phyloP scores from a whole-genome alignment of 2,113 vertebrate genomes.

The Python bivittatus region DNA sequence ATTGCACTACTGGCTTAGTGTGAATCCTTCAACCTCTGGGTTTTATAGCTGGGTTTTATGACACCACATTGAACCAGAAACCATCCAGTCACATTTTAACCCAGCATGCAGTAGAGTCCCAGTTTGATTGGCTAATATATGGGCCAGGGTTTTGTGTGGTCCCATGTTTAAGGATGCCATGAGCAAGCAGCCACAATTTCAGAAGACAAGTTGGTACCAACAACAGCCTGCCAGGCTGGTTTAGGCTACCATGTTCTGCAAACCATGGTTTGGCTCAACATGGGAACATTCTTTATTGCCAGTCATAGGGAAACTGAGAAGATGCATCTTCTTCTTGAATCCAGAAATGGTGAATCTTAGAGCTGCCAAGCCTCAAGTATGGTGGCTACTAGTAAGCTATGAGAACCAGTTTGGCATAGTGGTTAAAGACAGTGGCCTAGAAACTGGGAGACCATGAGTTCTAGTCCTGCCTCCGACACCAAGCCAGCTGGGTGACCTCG shows the following conservation, averaged over 20 bases:
- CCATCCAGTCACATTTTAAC: background rate
- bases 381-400: too few relatives aligned
- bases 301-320: too few relatives aligned
- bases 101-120: background rate
- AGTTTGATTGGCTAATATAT: background rate
- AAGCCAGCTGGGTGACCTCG: too few relatives aligned
- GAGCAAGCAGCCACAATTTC: too few relatives aligned
- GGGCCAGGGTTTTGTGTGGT: background rate
- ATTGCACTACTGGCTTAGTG: background rate
- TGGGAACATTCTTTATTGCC: too few relatives aligned
- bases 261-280: background rate
- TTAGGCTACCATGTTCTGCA: background rate
- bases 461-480: background rate
- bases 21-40: background rate
- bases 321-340: too few relatives aligned
- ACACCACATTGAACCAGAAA: background rate
- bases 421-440: background rate
- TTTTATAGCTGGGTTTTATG: background rate
- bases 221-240: background rate
- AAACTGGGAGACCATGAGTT: background rate
- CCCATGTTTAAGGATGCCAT: background rate
- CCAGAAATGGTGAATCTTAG: too few relatives aligned
- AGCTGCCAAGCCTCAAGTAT: background rate
- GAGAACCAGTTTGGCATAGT: background rate
- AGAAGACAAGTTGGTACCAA: too few relatives aligned